Conservation (phyloP, 2,888 invertebrate genomes). For the Drosophila affinis region DNA sequence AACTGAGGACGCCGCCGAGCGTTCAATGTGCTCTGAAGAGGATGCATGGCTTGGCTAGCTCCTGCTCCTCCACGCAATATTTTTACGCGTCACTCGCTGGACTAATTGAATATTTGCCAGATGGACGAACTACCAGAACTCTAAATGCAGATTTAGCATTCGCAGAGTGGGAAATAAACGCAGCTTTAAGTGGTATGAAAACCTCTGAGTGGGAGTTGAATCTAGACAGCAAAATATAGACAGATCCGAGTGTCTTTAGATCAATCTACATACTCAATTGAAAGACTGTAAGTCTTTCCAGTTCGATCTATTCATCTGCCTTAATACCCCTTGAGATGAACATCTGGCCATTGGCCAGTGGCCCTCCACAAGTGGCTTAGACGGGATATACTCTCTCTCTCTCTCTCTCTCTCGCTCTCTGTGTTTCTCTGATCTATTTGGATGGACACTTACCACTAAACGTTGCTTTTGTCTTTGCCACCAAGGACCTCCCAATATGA, state of each 20-base stretch:
- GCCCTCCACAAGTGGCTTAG: conserved; percentile 31
- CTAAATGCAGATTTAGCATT: not conserved
- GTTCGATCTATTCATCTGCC: too few species aligned
- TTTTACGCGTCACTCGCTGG: conserved; percentile 67
- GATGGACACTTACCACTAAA: conserved; percentile 39
- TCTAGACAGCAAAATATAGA: too few species aligned
- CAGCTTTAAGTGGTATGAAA: too few species aligned
- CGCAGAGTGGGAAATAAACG: not conserved
- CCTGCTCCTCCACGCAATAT: conserved; percentile 44
- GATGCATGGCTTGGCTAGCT: conserved; percentile 9
- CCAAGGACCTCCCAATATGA: conserved; percentile 77
- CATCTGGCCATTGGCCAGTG: conserved; percentile 28
- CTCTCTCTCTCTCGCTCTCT: conserved; percentile 8
- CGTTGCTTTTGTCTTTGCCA: conserved; percentile 32
- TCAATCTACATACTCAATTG: too few species aligned
- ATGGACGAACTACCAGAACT: conserved; percentile 11
- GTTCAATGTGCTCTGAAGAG: conserved; percentile 56
- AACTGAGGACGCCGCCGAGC: conserved; percentile 3
- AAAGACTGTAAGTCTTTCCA: too few species aligned
- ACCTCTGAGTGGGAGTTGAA: too few species aligned
- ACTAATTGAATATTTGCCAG: conserved; percentile 74
- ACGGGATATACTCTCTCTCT: not conserved
- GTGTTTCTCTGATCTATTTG: conserved; percentile 23
- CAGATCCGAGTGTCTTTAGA: too few species aligned
- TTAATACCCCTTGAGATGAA: conserved; percentile 3